Evolutionary conservation across 2,113 vertebrate genomes (phyloP).

Genomic region (Thermophis baileyi): DNA sequence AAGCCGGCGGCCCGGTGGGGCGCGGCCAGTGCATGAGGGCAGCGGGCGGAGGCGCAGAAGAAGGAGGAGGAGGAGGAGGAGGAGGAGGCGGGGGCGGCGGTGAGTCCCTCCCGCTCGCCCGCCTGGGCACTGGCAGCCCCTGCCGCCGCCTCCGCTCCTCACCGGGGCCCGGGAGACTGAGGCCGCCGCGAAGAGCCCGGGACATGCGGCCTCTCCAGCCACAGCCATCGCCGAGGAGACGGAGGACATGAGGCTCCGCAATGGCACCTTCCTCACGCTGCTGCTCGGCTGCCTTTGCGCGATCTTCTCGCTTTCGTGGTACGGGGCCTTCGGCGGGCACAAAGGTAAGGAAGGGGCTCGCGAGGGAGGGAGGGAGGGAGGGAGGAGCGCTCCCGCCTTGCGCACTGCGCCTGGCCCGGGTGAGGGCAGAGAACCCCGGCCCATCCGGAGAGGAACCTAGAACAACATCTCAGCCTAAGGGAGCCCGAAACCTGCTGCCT

Average conservation of each 20-base stretch:
- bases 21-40: constrained; percentile 37
- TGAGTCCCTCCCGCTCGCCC: constrained; percentile 9
- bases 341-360: constrained; percentile 77
- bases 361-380: background rate
- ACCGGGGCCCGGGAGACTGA: constrained; percentile 37
- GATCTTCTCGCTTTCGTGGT: constrained; percentile 94
- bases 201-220: constrained; percentile 61
- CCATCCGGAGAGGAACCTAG: background rate
- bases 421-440: background rate
- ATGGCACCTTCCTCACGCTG: constrained; percentile 93
- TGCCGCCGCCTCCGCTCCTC: constrained; percentile 23
- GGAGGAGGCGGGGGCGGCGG: constrained; percentile 12
- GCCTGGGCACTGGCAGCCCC: constrained; percentile 34
- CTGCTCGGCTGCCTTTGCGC: constrained; percentile 90
- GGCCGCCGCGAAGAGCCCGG: constrained; percentile 43
- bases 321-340: constrained; percentile 93
- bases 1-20: constrained; percentile 13
- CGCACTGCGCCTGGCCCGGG: constrained; percentile 3
- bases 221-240: constrained; percentile 41
- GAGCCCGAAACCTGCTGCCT: background rate
- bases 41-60: constrained; percentile 2
- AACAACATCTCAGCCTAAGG: background rate
- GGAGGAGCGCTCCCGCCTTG: background rate
- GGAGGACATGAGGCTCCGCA: constrained; percentile 87
- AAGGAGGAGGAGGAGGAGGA: constrained; percentile 5